These are phyloP conservation scores for Labeo calbasu DNA, from an alignment of 2,797 vertebrate species.

Conservation along the genomic window DNA sequence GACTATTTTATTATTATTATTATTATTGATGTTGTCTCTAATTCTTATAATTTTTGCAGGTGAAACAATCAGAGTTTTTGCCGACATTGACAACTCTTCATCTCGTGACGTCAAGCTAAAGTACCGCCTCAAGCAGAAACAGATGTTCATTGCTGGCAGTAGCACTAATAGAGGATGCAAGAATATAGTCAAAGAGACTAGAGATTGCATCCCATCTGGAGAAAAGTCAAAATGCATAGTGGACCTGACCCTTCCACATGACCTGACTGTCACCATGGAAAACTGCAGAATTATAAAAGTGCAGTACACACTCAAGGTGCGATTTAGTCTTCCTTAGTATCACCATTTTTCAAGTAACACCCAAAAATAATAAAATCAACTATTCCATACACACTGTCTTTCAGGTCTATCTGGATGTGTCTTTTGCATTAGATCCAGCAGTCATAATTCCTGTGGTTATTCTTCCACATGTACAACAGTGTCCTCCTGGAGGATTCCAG, in stretches of 20 bases:
- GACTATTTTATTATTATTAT: too few relatives aligned
- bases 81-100: constrained; percentile 89
- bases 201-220: constrained; percentile 77
- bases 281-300: constrained; percentile 90
- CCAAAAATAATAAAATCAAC: too few relatives aligned
- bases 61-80: constrained; percentile 86
- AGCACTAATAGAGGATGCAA: constrained; percentile 76
- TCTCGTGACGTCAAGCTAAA: constrained; percentile 86
- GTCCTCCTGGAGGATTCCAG: constrained; percentile 16
- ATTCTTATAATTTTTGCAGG: constrained; percentile 73
- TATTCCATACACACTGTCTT: too few relatives aligned
- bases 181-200: constrained; percentile 78
- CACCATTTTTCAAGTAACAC: too few relatives aligned
- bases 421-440: constrained; percentile 46
- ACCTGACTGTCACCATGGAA: constrained; percentile 75
- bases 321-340: too few relatives aligned
- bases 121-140: constrained; percentile 80
- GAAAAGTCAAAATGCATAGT: constrained; percentile 80
- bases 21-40: constrained; percentile 7
- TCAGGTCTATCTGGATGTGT: constrained; percentile 59
- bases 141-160: constrained; percentile 81
- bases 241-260: constrained; percentile 81
- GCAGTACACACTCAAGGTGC: constrained; percentile 88
- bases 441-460: constrained; percentile 19
- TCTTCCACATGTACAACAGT: constrained; percentile 22